Evolutionary conservation across 2,113 vertebrate species (phyloP), one percentile per base, ranked within the genome.

Genomic region (Regulus satrapa): DNA sequence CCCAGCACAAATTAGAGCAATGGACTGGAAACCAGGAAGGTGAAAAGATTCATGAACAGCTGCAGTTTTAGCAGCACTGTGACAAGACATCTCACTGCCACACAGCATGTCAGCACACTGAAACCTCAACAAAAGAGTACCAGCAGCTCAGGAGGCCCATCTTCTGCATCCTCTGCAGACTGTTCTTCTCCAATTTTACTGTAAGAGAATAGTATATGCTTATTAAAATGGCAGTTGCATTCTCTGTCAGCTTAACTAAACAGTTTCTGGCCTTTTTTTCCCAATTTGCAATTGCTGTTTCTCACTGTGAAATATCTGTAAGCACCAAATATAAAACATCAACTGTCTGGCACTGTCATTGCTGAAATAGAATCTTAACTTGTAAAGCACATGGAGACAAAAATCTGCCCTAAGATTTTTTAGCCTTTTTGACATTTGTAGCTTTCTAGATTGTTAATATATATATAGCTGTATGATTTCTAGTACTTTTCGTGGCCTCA

Each of bases 141-240:
- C 98, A 99, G 96, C 31, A 99, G 98, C 92, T 99, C 99, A 29
- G 99, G 98, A 64, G 99, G 99, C 3, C 99, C 99, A 29, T 99
- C 99, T 94, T 99, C 99, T 21, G 99, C 99, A 32, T 99, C 99
- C 91, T 99, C 99, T n/a, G 99, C 98, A 21, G 98, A 99, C 83
- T 99, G 99, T 82, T 99, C 99, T 97, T 99, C 99, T 92, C 99
- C 99, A 28, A 99, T 99, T 99, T 99, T 99, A 98, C 99, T 99
- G 85, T 18, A 97, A 96, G 45, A 87, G 84, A 95, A 34, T 5
- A 92, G 18, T 58, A 71, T 23, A 62, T 7, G 40, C 5, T 85
- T 69, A 73, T 58, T 66, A 74, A 58, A 54, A 61, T 8, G 10
- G 45, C 54, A 88, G 41, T 5, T 32, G 17, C 46, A 90, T 59